These are phyloP conservation scores for Xylota sylvarum DNA, from an alignment of 2,888 invertebrate species.

Conservation along the genomic window DNA sequence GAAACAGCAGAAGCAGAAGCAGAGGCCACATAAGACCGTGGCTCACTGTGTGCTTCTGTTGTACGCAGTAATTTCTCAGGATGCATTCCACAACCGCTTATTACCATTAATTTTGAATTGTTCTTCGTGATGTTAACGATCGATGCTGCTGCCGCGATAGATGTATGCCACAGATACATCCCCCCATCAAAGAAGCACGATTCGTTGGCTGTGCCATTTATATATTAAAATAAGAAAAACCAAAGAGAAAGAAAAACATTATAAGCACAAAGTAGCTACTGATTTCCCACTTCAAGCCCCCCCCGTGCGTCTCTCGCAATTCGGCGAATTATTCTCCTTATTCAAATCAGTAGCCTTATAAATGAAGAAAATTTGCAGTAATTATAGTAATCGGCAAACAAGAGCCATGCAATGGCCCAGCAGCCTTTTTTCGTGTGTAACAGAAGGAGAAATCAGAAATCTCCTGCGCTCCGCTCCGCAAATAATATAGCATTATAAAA, in stretches of 20 bases:
- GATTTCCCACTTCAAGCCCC: slow-evolving; percentile 66
- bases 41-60: slow-evolving; percentile 83
- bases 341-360: slow-evolving; percentile 78
- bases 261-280: slow-evolving; percentile 67
- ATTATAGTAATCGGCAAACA: slow-evolving; percentile 82
- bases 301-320: slow-evolving; percentile 31
- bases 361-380: slow-evolving; percentile 80
- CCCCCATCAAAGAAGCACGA: slow-evolving; percentile 62
- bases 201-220: slow-evolving; percentile 68
- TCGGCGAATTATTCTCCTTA: slow-evolving; percentile 74
- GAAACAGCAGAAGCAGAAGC: slow-evolving; percentile 33
- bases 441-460: slow-evolving; percentile 71
- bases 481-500: slow-evolving; percentile 75
- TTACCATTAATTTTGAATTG: slow-evolving; percentile 85
- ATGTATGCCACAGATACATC: slow-evolving; percentile 64
- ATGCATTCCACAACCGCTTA: slow-evolving; percentile 82
- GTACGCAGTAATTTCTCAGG: slow-evolving; percentile 85
- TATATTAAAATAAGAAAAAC: slow-evolving; percentile 59
- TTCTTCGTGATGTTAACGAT: slow-evolving; percentile 85
- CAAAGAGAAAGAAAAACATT: slow-evolving; percentile 44
- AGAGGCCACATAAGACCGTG: slow-evolving; percentile 61
- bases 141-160: slow-evolving; percentile 77
- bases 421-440: slow-evolving; percentile 45
- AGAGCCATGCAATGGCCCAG: slow-evolving; percentile 63
- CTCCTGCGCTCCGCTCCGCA: slow-evolving; percentile 49